These are phyloP conservation scores for Ditylenchus weischeri DNA, from an alignment of 2,888 invertebrate species.

Conservation along the genomic window DNA sequence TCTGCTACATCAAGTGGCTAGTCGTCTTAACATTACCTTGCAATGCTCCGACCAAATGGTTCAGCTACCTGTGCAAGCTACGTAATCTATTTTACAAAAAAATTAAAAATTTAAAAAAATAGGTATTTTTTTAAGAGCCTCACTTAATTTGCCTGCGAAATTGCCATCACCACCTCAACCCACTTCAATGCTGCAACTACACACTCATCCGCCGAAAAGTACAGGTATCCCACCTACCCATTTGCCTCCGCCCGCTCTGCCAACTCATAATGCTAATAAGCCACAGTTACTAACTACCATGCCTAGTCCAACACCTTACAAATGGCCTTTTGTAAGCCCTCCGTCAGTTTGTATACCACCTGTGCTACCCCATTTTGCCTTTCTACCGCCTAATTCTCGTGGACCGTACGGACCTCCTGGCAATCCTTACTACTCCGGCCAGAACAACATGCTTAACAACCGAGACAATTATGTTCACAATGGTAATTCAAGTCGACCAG, in stretches of 20 bases:
- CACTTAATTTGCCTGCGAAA: conserved; percentile 5
- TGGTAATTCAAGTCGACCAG: not conserved
- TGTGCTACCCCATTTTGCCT: not conserved
- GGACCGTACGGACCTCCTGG: too few species aligned
- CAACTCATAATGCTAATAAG: too few species aligned
- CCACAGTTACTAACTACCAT: too few species aligned
- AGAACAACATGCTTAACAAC: too few species aligned
- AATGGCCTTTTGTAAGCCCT: conserved; percentile 1
- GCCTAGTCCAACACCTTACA: not conserved
- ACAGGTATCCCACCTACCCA: not conserved
- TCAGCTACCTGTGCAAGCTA: not conserved
- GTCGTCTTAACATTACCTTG: conserved; percentile 35
- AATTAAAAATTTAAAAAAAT: too few species aligned
- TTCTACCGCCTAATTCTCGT: too few species aligned
- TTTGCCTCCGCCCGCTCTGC: conserved; percentile 1
- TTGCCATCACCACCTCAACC: conserved; percentile 13
- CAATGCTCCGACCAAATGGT: conserved; percentile 21
- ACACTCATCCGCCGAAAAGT: not conserved
- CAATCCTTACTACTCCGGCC: too few species aligned
- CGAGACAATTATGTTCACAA: not conserved
- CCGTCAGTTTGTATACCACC: not conserved
- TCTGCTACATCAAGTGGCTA: conserved; percentile 42
- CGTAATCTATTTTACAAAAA: too few species aligned
- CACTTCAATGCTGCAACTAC: not conserved
- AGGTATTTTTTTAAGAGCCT: too few species aligned